Conservation (phyloP, 2,797 vertebrate species). For the Gymnothorax reevesii region DNA sequence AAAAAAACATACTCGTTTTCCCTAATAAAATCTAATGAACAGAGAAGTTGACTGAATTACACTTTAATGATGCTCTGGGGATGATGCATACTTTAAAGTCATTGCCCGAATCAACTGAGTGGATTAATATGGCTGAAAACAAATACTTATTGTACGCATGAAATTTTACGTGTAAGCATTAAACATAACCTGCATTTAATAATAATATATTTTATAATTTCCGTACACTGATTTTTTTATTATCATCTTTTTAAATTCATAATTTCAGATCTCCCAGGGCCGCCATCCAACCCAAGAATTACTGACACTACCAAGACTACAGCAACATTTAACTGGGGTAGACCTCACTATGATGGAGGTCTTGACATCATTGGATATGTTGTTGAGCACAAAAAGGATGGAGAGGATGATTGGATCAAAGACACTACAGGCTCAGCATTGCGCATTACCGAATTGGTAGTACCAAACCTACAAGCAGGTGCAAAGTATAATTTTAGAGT, state of each 20-base stretch:
- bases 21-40: background rate
- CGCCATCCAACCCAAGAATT: conserved; percentile 91
- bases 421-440: conserved; percentile 84
- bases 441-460: conserved; percentile 88
- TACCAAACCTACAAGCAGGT: conserved; percentile 88
- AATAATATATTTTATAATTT: conserved; percentile 4
- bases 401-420: conserved; percentile 91
- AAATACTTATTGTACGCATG: background rate
- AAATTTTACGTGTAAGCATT: background rate
- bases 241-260: background rate
- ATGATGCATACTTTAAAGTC: background rate
- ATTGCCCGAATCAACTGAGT: background rate
- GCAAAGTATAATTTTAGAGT: conserved; percentile 96
- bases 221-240: background rate
- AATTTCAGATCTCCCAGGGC: conserved; percentile 91
- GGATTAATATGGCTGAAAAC: background rate
- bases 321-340: conserved; percentile 88
- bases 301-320: conserved; percentile 94
- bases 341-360: conserved; percentile 95
- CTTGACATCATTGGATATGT: conserved; percentile 92
- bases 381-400: conserved; percentile 95
- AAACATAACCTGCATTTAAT: background rate
- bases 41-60: background rate
- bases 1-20: background rate
- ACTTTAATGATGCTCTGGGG: background rate